Evolutionary conservation across 2,888 invertebrate species (phyloP), one percentile per base, ranked within the genome.

Genomic region (Drosophila barbarae): DNA sequence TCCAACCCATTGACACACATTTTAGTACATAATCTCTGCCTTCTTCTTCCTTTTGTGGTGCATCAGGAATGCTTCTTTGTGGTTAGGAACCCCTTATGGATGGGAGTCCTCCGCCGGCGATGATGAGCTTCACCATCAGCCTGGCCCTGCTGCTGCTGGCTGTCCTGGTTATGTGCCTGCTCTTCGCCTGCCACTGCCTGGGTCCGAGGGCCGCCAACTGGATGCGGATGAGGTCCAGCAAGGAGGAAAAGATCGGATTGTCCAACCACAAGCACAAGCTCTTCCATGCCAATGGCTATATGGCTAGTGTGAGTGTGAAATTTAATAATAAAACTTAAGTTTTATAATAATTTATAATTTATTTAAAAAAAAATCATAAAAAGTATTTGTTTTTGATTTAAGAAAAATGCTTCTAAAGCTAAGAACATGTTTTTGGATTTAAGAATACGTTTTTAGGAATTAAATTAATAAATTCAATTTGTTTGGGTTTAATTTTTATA

Each of bases 251-350:
- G 77, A 89, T 90, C 71, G 88, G 90, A 2, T 69, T 90, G 39
- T 90, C 90, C 23, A 88, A 89, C 49, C 88, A 88, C 30, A 89
- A 88, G 72, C 88, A 88, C 55, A 89, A 89, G 74, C 86, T 92
- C 63, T 93, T 92, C 82, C 92, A 93, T 85, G 92, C 93, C 26
- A 93, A 93, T 81, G 93, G 93, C 74, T 93, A 92, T 85, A 90
- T 93, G 91, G 93, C 93, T 87, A 91, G 90, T 88, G 69, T 73
- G 21, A 69, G 69, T 78, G 30, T 21, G 4, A 23, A 26, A 26
- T 7, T 26, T 26, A 2, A 4, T 23, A 18, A 18, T 18, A 18
- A 18, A 18, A 18, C 18, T 18, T 18, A 18, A 18, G 18, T 18
- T 18, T 18, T 1, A 18, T 18, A 18, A 3, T 21, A 21, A 21